A percentile compares a stretch with the other conserved stretches of the same genome.
Conservation (phyloP, 2,888 invertebrate genomes). For the Cephus sareptanus region DNA sequence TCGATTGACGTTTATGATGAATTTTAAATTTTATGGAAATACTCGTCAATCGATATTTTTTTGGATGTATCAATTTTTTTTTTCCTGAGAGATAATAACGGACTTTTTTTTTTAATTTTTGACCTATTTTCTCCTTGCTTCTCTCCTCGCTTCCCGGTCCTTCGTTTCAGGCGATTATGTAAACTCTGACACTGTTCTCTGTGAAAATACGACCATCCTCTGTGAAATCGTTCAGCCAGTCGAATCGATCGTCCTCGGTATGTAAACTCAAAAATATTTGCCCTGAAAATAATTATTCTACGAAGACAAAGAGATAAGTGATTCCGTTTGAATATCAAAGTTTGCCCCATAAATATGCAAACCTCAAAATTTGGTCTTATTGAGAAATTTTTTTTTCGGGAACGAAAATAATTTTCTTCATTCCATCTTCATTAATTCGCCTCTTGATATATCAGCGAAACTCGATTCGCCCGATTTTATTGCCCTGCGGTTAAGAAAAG, state of each 20-base stretch:
- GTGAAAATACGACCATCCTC: background rate
- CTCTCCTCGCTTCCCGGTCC: background rate
- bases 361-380: too few species aligned
- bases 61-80: too few species aligned
- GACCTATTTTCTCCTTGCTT: background rate
- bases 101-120: too few species aligned
- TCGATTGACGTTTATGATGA: too few species aligned
- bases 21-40: too few species aligned
- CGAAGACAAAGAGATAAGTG: background rate
- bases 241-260: background rate
- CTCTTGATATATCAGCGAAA: background rate
- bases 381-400: too few species aligned
- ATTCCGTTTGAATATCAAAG: background rate
- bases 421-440: too few species aligned
- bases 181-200: background rate
- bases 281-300: background rate
- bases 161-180: background rate
- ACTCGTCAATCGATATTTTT: too few species aligned
- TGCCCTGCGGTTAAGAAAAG: background rate
- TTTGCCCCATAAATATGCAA: too few species aligned
- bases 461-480: background rate
- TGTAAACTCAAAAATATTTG: background rate
- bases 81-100: too few species aligned
- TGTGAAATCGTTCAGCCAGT: background rate
- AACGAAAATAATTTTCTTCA: too few species aligned